Evolutionary conservation across 92 coral and sea anemone species (phyloP).

Genomic region (Pocillopora grandis): DNA sequence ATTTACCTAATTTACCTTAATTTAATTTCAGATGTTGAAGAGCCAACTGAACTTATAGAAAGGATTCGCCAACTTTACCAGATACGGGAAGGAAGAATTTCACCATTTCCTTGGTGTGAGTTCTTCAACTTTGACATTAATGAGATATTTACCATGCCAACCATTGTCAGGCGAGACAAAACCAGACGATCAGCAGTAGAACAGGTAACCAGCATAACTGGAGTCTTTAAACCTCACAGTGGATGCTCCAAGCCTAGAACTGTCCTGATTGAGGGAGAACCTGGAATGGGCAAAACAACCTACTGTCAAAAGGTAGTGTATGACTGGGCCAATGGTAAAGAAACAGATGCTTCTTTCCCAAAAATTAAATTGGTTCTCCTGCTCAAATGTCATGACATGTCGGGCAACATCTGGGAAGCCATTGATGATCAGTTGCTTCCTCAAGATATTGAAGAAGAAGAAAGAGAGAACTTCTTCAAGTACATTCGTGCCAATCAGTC

Average conservation of each 20-base stretch:
- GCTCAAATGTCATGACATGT: constrained; percentile 27
- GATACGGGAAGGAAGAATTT: not conserved
- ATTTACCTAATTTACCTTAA: too few species aligned
- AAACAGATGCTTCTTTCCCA: constrained; percentile 7
- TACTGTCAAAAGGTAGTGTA: constrained; percentile 9
- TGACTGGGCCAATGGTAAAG: constrained; percentile 37
- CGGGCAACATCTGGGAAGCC: constrained; percentile 29
- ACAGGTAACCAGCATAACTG: not conserved
- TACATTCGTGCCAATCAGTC: constrained; percentile 12
- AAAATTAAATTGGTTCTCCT: constrained; percentile 8
- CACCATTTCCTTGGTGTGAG: constrained; percentile 27
- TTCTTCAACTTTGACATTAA: constrained; percentile 6
- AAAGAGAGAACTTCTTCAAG: constrained; percentile 13
- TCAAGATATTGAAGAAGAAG: constrained; percentile 1
- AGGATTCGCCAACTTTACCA: constrained; percentile 11
- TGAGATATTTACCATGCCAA: constrained; percentile 13
- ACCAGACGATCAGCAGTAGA: not conserved
- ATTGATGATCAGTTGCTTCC: constrained; percentile 39
- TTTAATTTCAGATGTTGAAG: not conserved
- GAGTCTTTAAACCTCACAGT: constrained; percentile 19
- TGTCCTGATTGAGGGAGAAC: constrained; percentile 38
- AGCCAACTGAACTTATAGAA: constrained; percentile 1
- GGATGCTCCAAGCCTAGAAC: constrained; percentile 9
- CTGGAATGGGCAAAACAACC: constrained; percentile 42
- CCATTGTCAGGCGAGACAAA: constrained; percentile 12